A percentile compares a stretch with the other conserved stretches of the same genome.
Evolutionary conservation across 2,888 invertebrate genomes (phyloP).

Genomic region (Zhengitettix transpicula): DNA sequence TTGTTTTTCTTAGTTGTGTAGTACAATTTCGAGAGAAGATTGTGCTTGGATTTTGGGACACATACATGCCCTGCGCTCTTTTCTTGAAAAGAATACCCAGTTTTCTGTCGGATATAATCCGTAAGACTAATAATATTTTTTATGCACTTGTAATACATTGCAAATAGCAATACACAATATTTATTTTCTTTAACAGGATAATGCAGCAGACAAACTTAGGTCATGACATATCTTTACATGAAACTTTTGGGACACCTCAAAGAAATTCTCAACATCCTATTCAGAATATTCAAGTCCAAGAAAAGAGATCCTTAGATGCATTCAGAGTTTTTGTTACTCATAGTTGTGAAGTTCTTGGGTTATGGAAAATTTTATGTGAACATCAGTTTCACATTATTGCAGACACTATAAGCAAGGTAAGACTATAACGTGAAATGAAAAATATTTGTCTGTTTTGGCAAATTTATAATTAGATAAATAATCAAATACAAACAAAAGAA

Average conservation of each 20-base stretch:
- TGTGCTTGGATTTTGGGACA: slow-evolving; percentile 56
- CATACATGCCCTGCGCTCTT: slow-evolving; percentile 54
- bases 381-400: slow-evolving; percentile 78
- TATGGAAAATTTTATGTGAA: slow-evolving; percentile 86
- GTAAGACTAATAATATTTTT: neutral
- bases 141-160: too few species aligned
- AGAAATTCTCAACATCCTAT: neutral
- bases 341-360: slow-evolving; percentile 73
- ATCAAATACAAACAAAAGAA: too few species aligned
- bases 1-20: slow-evolving; percentile 35
- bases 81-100: slow-evolving; percentile 53
- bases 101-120: slow-evolving; percentile 9
- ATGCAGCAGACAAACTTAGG: neutral
- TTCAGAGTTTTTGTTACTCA: slow-evolving; percentile 56
- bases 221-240: neutral
- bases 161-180: too few species aligned
- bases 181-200: neutral
- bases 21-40: slow-evolving; percentile 50
- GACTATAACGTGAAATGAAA: too few species aligned
- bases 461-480: too few species aligned
- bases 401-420: slow-evolving; percentile 41
- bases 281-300: slow-evolving; percentile 24
- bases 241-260: neutral
- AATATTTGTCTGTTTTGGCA: too few species aligned
- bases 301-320: slow-evolving; percentile 60